phyloP scores from a whole-genome alignment of 1,140 invertebrate species.

The Sycobia sp. region DNA sequence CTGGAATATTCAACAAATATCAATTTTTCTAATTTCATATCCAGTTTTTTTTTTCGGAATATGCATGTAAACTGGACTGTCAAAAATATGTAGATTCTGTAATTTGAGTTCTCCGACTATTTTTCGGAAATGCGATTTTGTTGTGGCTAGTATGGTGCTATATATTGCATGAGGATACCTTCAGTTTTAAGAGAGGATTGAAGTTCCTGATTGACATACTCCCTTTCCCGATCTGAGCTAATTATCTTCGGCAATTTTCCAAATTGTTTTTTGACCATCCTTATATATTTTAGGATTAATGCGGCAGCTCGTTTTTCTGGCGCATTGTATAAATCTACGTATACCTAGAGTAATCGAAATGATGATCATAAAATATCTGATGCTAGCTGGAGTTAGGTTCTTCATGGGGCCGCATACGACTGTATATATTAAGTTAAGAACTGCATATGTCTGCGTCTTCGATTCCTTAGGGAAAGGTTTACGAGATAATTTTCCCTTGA shows the following conservation, averaged over 20 bases:
- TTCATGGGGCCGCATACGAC: too few relatives aligned
- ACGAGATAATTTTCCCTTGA: constrained; percentile 2
- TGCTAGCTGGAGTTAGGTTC: too few relatives aligned
- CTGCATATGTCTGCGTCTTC: too few relatives aligned
- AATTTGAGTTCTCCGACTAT: constrained; percentile 38
- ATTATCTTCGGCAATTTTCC: too few relatives aligned
- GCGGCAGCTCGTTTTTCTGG: too few relatives aligned
- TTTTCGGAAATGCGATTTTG: background rate
- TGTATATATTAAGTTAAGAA: too few relatives aligned
- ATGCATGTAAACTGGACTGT: too few relatives aligned
- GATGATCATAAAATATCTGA: too few relatives aligned
- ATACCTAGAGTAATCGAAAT: background rate
- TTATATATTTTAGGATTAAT: too few relatives aligned
- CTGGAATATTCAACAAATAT: too few relatives aligned
- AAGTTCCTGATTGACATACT: background rate
- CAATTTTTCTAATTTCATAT: background rate
- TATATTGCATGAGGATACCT: background rate
- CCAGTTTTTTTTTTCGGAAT: background rate
- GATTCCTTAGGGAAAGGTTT: constrained; percentile 1
- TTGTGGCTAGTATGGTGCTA: background rate
- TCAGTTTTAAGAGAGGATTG: background rate
- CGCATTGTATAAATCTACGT: background rate
- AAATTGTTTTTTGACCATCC: too few relatives aligned
- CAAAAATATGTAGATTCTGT: constrained; percentile 28
- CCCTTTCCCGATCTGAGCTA: background rate